Evolutionary conservation across 2,888 invertebrate species (phyloP), one percentile per base, ranked within the genome.

Genomic region (Spicauda simplicius): DNA sequence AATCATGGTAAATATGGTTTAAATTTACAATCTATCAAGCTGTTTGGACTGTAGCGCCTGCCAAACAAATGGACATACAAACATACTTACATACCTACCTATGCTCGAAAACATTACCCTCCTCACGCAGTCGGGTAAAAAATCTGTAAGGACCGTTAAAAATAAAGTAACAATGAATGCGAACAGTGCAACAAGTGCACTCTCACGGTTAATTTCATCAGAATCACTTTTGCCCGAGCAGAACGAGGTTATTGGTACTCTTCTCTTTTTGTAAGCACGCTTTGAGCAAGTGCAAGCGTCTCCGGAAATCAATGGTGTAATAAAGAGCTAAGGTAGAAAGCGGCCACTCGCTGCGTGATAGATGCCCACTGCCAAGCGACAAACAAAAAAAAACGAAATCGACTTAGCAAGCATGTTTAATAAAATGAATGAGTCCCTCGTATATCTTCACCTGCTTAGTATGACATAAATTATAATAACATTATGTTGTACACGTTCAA

Each of bases 371-470:
- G 81, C 77, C 80, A 81, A 85, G 80, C 89, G 86, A 90, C 90
- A 91, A 91, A 61, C 45, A 67, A 71, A 70, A 91, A 88, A 91
- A 91, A 88, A 91, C 87, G 90, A 90, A 90, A 90, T 90, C 90
- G 91, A 88, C 91, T 91, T 90, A 91, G 91, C 90, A 88, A 90
- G 89, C 91, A 92, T 91, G 91, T 91, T 90, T 90, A 86, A 91
- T 92, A 92, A 91, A 92, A 91, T 86, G 90, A 91, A 92, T 90
- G 90, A 91, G 90, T 86, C 86, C 84, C 84, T 85, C 91, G 86
- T 92, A 91, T 91, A 92, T 92, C 91, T 91, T 91, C 92, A 93
- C 92, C 92, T 92, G 92, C 91, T 90, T 91, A 90, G 92, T 91
- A 89, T 87, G 88, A 92, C 91, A 92, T 93, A 92, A 92, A 91